Percentiles rank a stretch among this genome's conserved stretches.
Conservation (phyloP, 2,113 vertebrate genomes). For the Xiphophorus couchianus region DNA sequence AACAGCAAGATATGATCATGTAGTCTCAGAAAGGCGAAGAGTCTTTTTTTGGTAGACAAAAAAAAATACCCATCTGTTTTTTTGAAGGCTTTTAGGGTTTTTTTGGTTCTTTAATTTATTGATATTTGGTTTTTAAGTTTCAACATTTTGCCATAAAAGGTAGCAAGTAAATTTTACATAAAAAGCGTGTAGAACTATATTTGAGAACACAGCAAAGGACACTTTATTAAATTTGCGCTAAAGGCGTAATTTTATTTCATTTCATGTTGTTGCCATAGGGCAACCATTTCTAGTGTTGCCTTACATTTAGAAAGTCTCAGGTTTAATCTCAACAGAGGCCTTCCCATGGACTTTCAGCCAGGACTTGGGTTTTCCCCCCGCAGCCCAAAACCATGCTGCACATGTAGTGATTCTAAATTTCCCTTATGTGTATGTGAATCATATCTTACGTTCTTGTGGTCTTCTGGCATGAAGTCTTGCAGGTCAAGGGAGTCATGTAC, state of each 20-base stretch:
- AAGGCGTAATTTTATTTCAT: neutral
- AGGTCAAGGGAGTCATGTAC: neutral
- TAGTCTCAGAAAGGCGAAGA: no score
- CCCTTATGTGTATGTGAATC: neutral
- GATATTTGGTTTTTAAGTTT: neutral
- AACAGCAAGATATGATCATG: neutral
- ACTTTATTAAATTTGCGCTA: neutral
- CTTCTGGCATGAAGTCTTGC: neutral
- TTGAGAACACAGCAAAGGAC: neutral
- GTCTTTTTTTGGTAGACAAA: no score
- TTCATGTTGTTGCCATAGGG: neutral
- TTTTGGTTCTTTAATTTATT: neutral
- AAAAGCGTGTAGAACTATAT: neutral
- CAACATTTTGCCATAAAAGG: neutral
- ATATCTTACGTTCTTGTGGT: neutral
- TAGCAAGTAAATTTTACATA: neutral
- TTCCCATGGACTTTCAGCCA: no score
- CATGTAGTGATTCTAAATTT: neutral
- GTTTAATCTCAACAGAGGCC: neutral
- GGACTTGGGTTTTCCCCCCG: no score
- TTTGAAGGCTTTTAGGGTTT: neutral
- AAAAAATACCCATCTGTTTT: no score
- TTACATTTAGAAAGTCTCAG: neutral
- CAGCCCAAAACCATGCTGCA: neutral
- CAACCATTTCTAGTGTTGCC: neutral